These are phyloP conservation scores for Adelphocoris suturalis DNA, from an alignment of 2,888 invertebrate species.

Conservation along the genomic window DNA sequence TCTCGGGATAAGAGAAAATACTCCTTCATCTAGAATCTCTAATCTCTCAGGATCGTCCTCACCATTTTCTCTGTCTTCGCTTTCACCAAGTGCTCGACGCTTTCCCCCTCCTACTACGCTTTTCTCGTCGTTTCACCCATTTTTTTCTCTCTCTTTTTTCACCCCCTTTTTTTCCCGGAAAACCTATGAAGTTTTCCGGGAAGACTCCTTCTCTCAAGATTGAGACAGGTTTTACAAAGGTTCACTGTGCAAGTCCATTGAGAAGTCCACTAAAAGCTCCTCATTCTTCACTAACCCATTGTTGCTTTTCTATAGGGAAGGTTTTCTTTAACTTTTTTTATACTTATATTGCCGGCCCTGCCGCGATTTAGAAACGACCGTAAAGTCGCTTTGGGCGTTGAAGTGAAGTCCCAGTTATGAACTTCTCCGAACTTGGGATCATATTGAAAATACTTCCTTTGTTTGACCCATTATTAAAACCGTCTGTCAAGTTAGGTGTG, in stretches of 20 bases:
- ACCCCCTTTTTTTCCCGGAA: not conserved
- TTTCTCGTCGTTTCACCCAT: not conserved
- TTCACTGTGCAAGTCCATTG: not conserved
- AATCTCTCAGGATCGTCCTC: conserved; percentile 23
- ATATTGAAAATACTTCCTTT: no score
- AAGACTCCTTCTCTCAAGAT: not conserved
- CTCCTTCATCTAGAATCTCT: conserved; percentile 32
- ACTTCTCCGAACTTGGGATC: not conserved
- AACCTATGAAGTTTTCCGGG: conserved; percentile 36
- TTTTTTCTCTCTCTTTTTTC: no score
- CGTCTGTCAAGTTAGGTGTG: no score
- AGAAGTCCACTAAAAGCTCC: not conserved
- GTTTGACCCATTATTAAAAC: no score
- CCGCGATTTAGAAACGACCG: not conserved
- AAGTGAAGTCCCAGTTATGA: conserved; percentile 1
- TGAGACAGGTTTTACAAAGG: conserved; percentile 17
- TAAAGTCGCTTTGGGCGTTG: not conserved
- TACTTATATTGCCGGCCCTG: not conserved
- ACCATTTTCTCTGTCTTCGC: not conserved
- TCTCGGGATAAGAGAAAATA: not conserved
- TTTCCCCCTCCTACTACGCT: not conserved
- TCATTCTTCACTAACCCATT: conserved; percentile 8
- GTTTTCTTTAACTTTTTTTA: not conserved
- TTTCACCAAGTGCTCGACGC: not conserved
- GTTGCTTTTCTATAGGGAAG: conserved; percentile 15